Evolutionary conservation across 2,113 vertebrate species (phyloP).

Genomic region (Hemicordylus capensis): DNA sequence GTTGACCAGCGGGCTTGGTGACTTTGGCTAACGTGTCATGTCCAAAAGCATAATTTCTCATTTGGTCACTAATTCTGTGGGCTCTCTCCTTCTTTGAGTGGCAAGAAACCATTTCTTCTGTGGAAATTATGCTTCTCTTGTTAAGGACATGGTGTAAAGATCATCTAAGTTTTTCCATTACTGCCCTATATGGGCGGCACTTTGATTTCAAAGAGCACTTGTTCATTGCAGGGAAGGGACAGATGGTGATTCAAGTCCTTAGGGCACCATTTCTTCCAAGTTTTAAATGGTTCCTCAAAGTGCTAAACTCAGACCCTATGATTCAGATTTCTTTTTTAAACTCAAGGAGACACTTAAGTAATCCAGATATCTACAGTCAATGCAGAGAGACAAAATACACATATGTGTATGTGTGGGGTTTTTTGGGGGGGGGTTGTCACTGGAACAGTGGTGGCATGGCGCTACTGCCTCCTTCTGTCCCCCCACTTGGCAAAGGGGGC

Average conservation of each 20-base stretch:
- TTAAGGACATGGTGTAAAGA: constrained; percentile 25
- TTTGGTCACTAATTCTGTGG: constrained; percentile 48
- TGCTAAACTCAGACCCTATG: neutral
- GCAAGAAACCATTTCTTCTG: constrained; percentile 31
- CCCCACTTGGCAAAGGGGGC: neutral
- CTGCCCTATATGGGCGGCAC: constrained; percentile 26
- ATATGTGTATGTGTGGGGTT: too few relatives aligned
- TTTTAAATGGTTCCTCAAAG: neutral
- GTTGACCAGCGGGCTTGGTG: constrained; percentile 47
- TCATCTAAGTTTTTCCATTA: constrained; percentile 61
- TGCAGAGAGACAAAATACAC: neutral
- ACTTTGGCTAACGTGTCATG: constrained; percentile 49
- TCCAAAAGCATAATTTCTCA: constrained; percentile 52
- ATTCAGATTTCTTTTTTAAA: neutral
- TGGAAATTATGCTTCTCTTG: constrained; percentile 52
- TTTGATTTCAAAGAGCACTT: constrained; percentile 47
- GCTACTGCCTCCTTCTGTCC: too few relatives aligned
- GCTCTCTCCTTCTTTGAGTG: constrained; percentile 41
- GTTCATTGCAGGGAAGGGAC: neutral
- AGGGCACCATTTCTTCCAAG: neutral
- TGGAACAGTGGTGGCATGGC: too few relatives aligned
- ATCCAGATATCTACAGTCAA: neutral
- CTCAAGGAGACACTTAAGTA: neutral
- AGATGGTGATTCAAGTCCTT: neutral
- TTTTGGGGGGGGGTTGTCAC: too few relatives aligned